These are phyloP conservation scores for Nycteola revayana DNA, from an alignment of 2,888 invertebrate genomes.

Conservation along the genomic window DNA sequence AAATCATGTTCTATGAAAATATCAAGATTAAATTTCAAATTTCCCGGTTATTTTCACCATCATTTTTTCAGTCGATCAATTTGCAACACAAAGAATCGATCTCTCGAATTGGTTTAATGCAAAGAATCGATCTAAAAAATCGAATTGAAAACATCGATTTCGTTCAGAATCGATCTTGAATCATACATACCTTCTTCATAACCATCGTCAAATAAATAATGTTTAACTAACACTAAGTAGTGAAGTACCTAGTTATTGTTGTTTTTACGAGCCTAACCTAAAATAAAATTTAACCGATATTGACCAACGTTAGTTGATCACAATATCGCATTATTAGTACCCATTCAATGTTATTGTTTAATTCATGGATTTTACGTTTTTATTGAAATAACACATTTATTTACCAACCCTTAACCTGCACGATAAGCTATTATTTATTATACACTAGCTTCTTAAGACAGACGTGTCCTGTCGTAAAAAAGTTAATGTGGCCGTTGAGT, in stretches of 20 bases:
- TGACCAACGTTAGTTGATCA: conserved; percentile 1
- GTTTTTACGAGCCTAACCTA: conserved; percentile 2
- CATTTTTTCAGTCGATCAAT: too few species aligned
- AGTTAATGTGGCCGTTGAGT: conserved; percentile 4
- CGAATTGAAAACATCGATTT: too few species aligned
- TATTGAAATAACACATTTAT: conserved; percentile 1
- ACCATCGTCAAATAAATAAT: too few species aligned
- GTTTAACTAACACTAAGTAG: too few species aligned
- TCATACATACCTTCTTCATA: too few species aligned
- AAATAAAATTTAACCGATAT: conserved; percentile 3
- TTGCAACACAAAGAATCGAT: too few species aligned
- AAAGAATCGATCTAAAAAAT: too few species aligned
- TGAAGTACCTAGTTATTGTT: not conserved
- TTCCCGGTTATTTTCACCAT: too few species aligned
- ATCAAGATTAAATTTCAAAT: too few species aligned
- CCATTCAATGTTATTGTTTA: conserved; percentile 2
- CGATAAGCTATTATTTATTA: conserved; percentile 3
- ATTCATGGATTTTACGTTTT: conserved; percentile 3
- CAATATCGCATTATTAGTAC: conserved; percentile 2
- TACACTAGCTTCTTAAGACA: conserved; percentile 1
- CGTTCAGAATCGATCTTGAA: too few species aligned
- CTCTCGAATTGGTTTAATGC: too few species aligned
- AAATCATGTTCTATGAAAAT: too few species aligned
- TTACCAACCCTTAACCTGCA: conserved; percentile 2
- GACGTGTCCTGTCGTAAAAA: conserved; percentile 5